Percentiles rank a stretch among this genome's conserved stretches.
phyloP scores from a whole-genome alignment of 2,888 invertebrate species.

The Eupithecia insigniata region DNA sequence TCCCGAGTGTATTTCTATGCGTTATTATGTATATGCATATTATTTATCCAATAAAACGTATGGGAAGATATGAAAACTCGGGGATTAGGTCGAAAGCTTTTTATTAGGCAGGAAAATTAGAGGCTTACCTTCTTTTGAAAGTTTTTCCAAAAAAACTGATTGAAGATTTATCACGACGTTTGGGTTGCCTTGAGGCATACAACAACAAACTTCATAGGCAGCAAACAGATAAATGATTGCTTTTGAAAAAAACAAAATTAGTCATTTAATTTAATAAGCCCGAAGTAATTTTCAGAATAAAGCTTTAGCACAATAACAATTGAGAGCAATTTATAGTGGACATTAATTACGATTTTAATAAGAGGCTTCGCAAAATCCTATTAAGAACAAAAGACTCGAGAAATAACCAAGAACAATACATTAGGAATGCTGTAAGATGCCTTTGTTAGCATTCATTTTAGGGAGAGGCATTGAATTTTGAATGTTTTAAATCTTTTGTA shows the following conservation, averaged over 20 bases:
- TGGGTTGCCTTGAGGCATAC: too few species aligned
- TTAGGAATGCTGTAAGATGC: constrained; percentile 24
- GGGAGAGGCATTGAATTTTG: constrained; percentile 57
- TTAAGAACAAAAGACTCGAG: constrained; percentile 34
- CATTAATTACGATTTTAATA: constrained; percentile 36
- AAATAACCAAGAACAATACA: constrained; percentile 35
- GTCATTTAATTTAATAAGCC: not conserved
- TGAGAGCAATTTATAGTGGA: constrained; percentile 34
- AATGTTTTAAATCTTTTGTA: constrained; percentile 57
- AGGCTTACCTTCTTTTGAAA: too few species aligned
- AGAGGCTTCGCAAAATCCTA: constrained; percentile 31
- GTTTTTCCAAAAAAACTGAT: too few species aligned
- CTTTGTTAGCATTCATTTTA: constrained; percentile 27
- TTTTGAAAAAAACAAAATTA: too few species aligned
- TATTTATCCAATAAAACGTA: too few species aligned
- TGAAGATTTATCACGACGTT: too few species aligned
- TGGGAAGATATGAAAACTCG: too few species aligned
- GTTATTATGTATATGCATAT: too few species aligned
- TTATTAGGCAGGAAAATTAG: too few species aligned
- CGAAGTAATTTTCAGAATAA: not conserved
- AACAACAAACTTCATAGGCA: too few species aligned
- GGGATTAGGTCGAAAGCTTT: too few species aligned
- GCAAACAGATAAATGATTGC: not conserved
- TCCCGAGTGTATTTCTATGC: too few species aligned
- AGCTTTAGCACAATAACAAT: constrained; percentile 19